Evolutionary conservation across 2,888 invertebrate genomes (phyloP).

Genomic region (Lithophane semibrunnea): DNA sequence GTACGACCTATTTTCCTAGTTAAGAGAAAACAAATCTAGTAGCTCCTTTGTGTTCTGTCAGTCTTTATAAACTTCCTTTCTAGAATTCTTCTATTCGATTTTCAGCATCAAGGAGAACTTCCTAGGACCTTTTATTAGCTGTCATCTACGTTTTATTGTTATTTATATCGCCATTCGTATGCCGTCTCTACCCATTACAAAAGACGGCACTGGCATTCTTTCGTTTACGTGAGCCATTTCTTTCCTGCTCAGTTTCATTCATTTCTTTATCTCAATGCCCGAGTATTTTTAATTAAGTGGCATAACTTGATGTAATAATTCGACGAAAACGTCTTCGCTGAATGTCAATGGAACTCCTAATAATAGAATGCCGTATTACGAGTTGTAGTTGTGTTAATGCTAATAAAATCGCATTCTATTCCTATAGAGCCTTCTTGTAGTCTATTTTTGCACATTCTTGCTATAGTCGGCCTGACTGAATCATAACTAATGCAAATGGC

Average conservation of each 20-base stretch:
- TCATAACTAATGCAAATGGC: conserved; percentile 51
- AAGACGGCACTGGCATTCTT: conserved; percentile 26
- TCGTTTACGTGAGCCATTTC: conserved; percentile 31
- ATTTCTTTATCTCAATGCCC: conserved; percentile 6
- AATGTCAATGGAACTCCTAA: conserved; percentile 27
- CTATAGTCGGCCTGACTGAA: conserved; percentile 23
- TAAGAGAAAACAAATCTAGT: background rate
- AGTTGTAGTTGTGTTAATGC: conserved; percentile 26
- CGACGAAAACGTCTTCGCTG: background rate
- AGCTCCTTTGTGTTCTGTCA: background rate
- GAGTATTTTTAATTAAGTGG: conserved; percentile 39
- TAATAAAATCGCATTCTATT: conserved; percentile 21
- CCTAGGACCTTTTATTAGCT: conserved; percentile 11
- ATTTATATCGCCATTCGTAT: conserved; percentile 19
- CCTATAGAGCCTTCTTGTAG: conserved; percentile 22
- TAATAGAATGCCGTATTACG: conserved; percentile 14
- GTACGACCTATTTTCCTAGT: background rate
- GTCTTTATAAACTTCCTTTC: background rate
- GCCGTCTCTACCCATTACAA: conserved; percentile 9
- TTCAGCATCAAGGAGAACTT: background rate
- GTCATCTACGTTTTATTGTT: conserved; percentile 9
- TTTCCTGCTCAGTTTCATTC: conserved; percentile 24
- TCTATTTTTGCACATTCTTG: conserved; percentile 22
- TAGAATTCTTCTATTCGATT: background rate
- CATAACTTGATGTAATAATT: conserved; percentile 22